phyloP scores from a whole-genome alignment of 2,888 invertebrate species.

The Lottia gigantea region DNA sequence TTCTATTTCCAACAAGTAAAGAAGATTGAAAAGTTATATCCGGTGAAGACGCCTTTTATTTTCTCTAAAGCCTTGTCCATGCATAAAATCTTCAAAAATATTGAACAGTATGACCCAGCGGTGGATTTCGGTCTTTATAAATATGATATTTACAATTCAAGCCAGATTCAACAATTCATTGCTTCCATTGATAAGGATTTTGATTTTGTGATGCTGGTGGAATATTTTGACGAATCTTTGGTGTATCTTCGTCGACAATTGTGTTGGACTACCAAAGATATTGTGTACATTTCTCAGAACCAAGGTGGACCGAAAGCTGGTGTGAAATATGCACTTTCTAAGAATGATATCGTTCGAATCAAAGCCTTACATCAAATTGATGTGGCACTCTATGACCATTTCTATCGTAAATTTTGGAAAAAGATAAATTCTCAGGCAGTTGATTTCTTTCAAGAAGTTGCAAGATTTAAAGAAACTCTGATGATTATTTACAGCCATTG shows the following conservation, averaged over 20 bases:
- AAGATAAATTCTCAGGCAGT: conserved; percentile 27
- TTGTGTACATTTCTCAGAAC: conserved; percentile 48
- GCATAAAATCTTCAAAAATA: background rate
- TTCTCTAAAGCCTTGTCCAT: background rate
- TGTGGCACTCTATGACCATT: conserved; percentile 46
- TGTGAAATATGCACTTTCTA: conserved; percentile 27
- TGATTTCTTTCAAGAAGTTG: conserved; percentile 31
- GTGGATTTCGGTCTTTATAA: background rate
- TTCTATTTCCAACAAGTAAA: conserved; percentile 37
- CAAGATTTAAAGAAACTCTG: conserved; percentile 28
- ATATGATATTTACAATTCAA: background rate
- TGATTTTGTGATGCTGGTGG: conserved; percentile 55
- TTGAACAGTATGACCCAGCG: background rate
- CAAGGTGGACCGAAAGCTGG: conserved; percentile 24
- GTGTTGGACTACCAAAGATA: conserved; percentile 55
- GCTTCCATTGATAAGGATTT: conserved; percentile 41
- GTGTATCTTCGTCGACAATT: conserved; percentile 51
- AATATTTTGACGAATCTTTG: conserved; percentile 61
- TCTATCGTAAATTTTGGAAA: conserved; percentile 39
- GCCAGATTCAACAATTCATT: conserved; percentile 33
- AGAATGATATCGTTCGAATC: conserved; percentile 29
- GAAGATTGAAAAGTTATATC: conserved; percentile 2
- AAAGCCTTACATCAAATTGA: conserved; percentile 46
- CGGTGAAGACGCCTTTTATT: background rate
- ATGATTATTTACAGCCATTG: conserved; percentile 29